phyloP scores from a whole-genome alignment of 2,113 vertebrate species.

The Capreolus pygargus region DNA sequence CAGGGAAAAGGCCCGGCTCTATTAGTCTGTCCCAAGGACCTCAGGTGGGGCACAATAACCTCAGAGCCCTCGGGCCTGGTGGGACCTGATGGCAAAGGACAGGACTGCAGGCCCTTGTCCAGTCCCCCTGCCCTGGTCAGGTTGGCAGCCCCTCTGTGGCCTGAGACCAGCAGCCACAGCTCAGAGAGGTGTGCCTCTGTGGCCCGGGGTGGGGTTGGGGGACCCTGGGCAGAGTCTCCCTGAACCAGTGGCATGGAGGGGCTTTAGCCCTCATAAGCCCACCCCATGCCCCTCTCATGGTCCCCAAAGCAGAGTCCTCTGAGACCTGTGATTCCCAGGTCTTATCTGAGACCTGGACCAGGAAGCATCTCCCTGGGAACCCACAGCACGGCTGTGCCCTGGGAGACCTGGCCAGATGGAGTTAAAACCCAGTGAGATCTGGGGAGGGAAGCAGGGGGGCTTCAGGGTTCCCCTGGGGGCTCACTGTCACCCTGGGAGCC shows the following conservation, averaged over 20 bases:
- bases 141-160: neutral
- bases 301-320: neutral
- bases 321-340: neutral
- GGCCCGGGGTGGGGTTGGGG: neutral
- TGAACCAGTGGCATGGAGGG: neutral
- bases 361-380: neutral
- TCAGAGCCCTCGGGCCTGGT: neutral
- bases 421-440: neutral
- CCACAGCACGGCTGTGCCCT: neutral
- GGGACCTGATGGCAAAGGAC: neutral
- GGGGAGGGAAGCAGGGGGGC: neutral
- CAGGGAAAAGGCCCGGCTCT: neutral
- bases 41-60: neutral
- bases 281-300: neutral
- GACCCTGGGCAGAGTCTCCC: neutral
- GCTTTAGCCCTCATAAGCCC: neutral
- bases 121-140: neutral
- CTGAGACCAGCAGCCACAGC: neutral
- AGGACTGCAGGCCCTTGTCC: neutral
- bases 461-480: neutral
- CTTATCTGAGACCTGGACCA: neutral
- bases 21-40: neutral
- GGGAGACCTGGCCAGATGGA: neutral
- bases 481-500: neutral
- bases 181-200: neutral